These are phyloP conservation scores for Lysandra coridon DNA, from an alignment of 2,888 invertebrate species.

Conservation along the genomic window DNA sequence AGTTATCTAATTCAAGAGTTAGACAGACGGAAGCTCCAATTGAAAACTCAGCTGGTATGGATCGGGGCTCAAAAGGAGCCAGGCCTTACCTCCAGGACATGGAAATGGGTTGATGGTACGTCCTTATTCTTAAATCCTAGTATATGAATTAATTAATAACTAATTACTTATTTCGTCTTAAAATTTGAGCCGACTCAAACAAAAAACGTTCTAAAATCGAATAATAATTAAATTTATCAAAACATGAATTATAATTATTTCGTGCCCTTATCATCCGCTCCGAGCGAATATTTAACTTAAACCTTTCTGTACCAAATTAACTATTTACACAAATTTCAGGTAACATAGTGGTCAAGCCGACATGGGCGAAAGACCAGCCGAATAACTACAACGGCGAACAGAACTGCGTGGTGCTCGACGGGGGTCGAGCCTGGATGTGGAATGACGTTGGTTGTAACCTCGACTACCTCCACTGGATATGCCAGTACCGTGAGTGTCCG, in stretches of 20 bases:
- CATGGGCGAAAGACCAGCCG: constrained; percentile 97
- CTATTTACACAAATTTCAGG: constrained; percentile 75
- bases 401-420: constrained; percentile 96
- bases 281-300: no score
- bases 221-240: no score
- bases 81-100: constrained; percentile 88
- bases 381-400: constrained; percentile 98
- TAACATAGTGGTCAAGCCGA: constrained; percentile 87
- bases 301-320: not conserved
- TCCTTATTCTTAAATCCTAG: constrained; percentile 28
- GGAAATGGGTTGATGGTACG: constrained; percentile 95
- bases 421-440: constrained; percentile 94
- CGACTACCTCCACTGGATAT: constrained; percentile 95
- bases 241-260: no score
- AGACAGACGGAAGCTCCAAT: constrained; percentile 87
- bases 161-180: no score
- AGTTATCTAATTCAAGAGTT: constrained; percentile 88
- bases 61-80: constrained; percentile 95
- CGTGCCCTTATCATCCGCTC: no score
- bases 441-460: constrained; percentile 97
- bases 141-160: no score
- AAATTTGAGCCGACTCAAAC: no score
- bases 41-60: constrained; percentile 94
- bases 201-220: no score
- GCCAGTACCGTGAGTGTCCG: constrained; percentile 90